Evolutionary conservation across 2,888 invertebrate species (phyloP), one percentile per base, ranked within the genome.

Genomic region (Conchocele bisecta): DNA sequence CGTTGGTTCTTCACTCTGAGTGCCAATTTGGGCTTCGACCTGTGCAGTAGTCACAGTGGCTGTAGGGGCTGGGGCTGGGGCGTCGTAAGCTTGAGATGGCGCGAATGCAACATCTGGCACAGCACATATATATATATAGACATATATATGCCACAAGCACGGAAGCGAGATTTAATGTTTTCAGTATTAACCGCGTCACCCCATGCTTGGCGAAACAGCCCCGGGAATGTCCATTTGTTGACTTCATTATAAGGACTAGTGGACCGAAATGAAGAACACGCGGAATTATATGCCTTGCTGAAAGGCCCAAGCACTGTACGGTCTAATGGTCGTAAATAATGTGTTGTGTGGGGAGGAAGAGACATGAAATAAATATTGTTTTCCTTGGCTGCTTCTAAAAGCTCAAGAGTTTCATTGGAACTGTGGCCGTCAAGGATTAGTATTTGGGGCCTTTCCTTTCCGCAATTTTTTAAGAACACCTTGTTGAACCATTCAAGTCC

Each of bases 401-500:
- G 22, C 20, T 15, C 15, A n/a, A n/a, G n/a, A n/a, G n/a, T n/a
- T n/a, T n/a, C n/a, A n/a, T n/a, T n/a, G n/a, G n/a, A n/a, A n/a
- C 2, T 44, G 31, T 42, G 51, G 13, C 41, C 51, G 24, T 53
- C 53, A 22, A 24, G 31, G 29, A 61, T 31, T 13, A 61, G 42
- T 3, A 53, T 20, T 15, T 53, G 53, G 15, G 51, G 61, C 9
- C 41, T 5, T 15, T 39, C 20, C 5, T 5, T 11, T 6, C 51
- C 44, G n/a, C n/a, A n/a, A n/a, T n/a, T n/a, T n/a, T n/a, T n/a
- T n/a, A n/a, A n/a, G n/a, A n/a, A n/a, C n/a, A n/a, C n/a, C n/a
- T n/a, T n/a, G n/a, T n/a, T n/a, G 22, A 61, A 53, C 42, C 53
- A 57, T 29, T 56, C 35, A 11, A 48, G 41, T 26, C 53, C 42